These are phyloP conservation scores for Ctenochaetus hawaiiensis DNA, from an alignment of 2,797 vertebrate species.

Conservation along the genomic window DNA sequence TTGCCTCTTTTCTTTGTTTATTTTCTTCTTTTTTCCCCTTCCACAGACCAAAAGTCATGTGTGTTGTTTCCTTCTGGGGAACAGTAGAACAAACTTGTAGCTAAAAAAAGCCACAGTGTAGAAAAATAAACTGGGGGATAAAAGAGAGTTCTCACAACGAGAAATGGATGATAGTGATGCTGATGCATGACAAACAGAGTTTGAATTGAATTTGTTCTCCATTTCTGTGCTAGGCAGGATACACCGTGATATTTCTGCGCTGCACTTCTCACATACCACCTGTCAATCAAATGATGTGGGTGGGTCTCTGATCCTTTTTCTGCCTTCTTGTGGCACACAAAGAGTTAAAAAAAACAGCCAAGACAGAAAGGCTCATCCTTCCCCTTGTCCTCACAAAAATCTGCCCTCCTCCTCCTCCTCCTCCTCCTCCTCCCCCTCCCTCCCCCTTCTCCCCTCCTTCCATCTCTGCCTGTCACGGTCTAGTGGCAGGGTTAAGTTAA, in stretches of 20 bases:
- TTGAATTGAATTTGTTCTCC: conserved; percentile 1
- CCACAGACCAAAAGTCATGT: conserved; percentile 64
- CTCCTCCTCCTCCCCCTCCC: conserved; percentile 45
- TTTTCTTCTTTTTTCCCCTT: conserved; percentile 5
- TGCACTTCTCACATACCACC: conserved; percentile 16
- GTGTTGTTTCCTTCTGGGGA: conserved; percentile 67
- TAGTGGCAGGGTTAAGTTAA: conserved; percentile 89
- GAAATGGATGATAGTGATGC: conserved; percentile 19
- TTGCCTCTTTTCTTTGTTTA: conserved; percentile 41
- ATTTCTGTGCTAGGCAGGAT: conserved; percentile 4
- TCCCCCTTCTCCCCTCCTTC: conserved; percentile 57
- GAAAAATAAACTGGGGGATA: conserved; percentile 39
- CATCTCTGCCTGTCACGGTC: conserved; percentile 84
- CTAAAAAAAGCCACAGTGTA: conserved; percentile 29
- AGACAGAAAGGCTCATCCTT: conserved; percentile 76
- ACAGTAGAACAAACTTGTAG: conserved; percentile 53
- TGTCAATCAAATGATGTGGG: conserved; percentile 2
- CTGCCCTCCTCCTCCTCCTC: conserved; percentile 48
- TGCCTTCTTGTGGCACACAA: conserved; percentile 35
- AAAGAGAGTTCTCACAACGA: conserved; percentile 32
- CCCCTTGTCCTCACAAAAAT: conserved; percentile 72
- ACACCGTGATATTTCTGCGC: conserved; percentile 17
- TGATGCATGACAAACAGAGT: conserved; percentile 29
- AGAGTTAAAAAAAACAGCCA: conserved; percentile 73
- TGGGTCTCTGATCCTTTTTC: neutral